Conservation (phyloP, 2,888 invertebrate species). For the Rambutsinella grinnellia region DNA sequence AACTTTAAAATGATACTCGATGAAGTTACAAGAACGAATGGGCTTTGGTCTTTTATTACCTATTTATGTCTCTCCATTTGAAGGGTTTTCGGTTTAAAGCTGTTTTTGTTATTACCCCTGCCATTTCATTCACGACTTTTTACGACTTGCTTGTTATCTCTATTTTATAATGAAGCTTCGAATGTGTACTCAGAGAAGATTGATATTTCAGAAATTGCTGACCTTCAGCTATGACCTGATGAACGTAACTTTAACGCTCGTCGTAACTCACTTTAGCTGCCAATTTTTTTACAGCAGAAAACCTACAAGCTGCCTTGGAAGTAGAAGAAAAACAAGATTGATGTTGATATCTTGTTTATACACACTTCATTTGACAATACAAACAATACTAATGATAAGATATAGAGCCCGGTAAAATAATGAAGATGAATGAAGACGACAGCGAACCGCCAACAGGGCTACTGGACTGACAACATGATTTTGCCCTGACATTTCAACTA, state of each 20-base stretch:
- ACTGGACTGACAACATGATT: constrained; percentile 23
- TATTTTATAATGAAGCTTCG: neutral
- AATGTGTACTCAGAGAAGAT: no score
- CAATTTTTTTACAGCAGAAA: neutral
- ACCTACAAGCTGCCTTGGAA: neutral
- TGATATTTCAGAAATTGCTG: no score
- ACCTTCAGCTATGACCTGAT: constrained; percentile 40
- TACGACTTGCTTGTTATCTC: neutral
- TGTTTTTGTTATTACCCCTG: neutral
- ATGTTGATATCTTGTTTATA: neutral
- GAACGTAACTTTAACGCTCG: constrained; percentile 14
- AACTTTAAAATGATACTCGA: no score
- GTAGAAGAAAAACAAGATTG: neutral
- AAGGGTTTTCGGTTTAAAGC: neutral
- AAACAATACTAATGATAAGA: no score
- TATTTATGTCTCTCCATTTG: constrained; percentile 1
- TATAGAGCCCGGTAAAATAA: constrained; percentile 20
- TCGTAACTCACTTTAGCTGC: neutral
- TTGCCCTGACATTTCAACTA: constrained; percentile 22
- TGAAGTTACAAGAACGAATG: no score
- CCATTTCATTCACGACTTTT: constrained; percentile 1
- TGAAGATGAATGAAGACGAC: constrained; percentile 10
- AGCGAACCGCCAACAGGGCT: neutral
- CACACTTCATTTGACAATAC: neutral
- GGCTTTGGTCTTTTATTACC: constrained; percentile 13